phyloP scores from a whole-genome alignment of 2,888 invertebrate species.

The Neocrepidodera transversa region DNA sequence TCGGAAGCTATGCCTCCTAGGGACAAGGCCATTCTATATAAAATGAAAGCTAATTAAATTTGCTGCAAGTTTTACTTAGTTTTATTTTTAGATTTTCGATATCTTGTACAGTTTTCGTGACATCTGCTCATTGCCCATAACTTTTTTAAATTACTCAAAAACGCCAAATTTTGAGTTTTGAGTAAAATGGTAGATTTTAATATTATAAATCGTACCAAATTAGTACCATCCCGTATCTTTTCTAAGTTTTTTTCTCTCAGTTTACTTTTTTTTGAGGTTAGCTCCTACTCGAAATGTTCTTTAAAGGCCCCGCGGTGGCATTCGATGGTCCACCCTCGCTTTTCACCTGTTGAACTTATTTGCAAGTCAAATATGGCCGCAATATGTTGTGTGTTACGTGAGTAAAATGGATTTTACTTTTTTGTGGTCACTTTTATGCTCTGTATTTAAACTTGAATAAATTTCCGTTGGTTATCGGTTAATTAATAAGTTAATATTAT shows the following conservation, averaged over 20 bases:
- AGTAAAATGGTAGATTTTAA: too few relatives aligned
- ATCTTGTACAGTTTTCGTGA: too few relatives aligned
- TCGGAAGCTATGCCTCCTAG: too few relatives aligned
- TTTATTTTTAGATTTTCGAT: too few relatives aligned
- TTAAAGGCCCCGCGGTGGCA: constrained; percentile 45
- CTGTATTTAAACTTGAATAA: not conserved
- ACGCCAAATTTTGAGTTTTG: too few relatives aligned
- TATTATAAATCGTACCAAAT: too few relatives aligned
- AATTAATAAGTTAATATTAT: not conserved
- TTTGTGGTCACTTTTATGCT: constrained; percentile 11
- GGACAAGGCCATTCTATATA: too few relatives aligned
- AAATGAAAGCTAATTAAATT: too few relatives aligned
- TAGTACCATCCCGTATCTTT: constrained; percentile 4
- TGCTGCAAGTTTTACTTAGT: too few relatives aligned
- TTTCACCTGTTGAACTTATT: constrained; percentile 55
- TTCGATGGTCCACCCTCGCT: constrained; percentile 52
- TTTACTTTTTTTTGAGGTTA: constrained; percentile 30
- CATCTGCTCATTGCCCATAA: too few relatives aligned
- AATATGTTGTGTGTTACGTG: constrained; percentile 43
- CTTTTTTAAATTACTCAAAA: too few relatives aligned
- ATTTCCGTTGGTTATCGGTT: not conserved
- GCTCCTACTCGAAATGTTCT: constrained; percentile 32
- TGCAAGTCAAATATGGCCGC: constrained; percentile 50
- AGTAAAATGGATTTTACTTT: constrained; percentile 31
- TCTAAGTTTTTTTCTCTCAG: constrained; percentile 4